phyloP scores from a whole-genome alignment of 2,888 invertebrate genomes.

The Pterostichus madidus region DNA sequence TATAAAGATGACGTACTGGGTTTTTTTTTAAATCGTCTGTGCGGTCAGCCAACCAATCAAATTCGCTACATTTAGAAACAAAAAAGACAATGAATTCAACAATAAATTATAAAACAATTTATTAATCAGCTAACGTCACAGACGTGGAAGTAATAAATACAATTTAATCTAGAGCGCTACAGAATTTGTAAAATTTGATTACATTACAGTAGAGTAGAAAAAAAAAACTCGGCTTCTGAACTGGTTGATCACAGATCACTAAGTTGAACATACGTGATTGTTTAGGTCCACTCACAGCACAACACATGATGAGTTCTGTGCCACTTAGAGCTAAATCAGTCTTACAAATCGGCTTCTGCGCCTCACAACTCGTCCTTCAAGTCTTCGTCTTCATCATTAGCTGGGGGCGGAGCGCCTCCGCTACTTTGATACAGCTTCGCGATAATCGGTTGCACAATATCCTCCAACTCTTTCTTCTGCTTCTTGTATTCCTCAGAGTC shows the following conservation, averaged over 20 bases:
- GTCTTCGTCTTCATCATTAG: conserved; percentile 85
- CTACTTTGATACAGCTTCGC: conserved; percentile 96
- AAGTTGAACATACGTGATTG: neutral
- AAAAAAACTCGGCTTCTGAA: neutral
- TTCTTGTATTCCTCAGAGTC: conserved; percentile 95
- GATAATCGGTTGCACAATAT: conserved; percentile 97
- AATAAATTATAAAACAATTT: conserved; percentile 50
- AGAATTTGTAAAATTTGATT: conserved; percentile 2
- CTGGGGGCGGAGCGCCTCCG: conserved; percentile 88
- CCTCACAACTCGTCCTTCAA: conserved; percentile 91
- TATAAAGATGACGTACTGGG: conserved; percentile 33
- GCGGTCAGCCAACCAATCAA: neutral
- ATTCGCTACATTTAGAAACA: neutral
- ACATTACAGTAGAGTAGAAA: conserved; percentile 5
- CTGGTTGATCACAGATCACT: conserved; percentile 4
- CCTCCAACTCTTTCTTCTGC: conserved; percentile 97
- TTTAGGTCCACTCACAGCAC: conserved; percentile 40
- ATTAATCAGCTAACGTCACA: conserved; percentile 20
- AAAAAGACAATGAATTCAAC: conserved; percentile 27
- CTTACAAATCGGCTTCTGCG: conserved; percentile 70
- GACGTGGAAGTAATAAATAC: conserved; percentile 40
- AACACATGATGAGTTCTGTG: conserved; percentile 18
- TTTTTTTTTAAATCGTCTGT: conserved; percentile 12
- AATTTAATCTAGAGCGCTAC: conserved; percentile 32
- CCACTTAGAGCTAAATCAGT: conserved; percentile 71